These are phyloP conservation scores for Pangasius larnaudii DNA, from an alignment of 2,797 vertebrate genomes.

Conservation along the genomic window DNA sequence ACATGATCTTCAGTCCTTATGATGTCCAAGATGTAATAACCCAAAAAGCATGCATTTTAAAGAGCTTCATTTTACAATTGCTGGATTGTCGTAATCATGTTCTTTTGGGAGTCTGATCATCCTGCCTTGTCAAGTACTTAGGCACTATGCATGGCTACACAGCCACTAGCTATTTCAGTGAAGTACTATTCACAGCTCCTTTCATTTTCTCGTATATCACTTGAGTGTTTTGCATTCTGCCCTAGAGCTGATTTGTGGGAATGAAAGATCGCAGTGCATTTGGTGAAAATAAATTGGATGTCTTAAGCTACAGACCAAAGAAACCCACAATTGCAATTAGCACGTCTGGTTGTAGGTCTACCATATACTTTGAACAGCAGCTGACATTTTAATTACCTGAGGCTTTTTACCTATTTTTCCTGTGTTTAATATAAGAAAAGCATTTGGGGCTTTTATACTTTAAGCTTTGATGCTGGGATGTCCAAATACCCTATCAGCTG, in stretches of 20 bases:
- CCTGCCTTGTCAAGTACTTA: slow-evolving; percentile 1
- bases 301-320: neutral
- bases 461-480: neutral
- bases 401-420: neutral
- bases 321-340: neutral
- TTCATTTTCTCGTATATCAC: neutral
- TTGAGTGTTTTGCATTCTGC: neutral
- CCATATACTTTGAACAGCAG: neutral
- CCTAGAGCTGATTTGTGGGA: slow-evolving; percentile 5
- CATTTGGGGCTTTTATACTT: neutral
- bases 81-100: slow-evolving; percentile 21
- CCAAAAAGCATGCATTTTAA: slow-evolving; percentile 28
- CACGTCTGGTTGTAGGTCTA: neutral
- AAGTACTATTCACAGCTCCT: neutral
- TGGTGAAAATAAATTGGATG: neutral
- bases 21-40: slow-evolving; percentile 31
- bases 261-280: neutral
- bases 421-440: neutral
- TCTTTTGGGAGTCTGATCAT: neutral
- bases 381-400: neutral
- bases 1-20: neutral
- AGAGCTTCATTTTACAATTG: slow-evolving; percentile 27
- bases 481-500: neutral
- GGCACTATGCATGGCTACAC: neutral
- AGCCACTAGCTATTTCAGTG: neutral